Evolutionary conservation across 2,888 invertebrate genomes (phyloP).

Genomic region (Colletes collaris): DNA sequence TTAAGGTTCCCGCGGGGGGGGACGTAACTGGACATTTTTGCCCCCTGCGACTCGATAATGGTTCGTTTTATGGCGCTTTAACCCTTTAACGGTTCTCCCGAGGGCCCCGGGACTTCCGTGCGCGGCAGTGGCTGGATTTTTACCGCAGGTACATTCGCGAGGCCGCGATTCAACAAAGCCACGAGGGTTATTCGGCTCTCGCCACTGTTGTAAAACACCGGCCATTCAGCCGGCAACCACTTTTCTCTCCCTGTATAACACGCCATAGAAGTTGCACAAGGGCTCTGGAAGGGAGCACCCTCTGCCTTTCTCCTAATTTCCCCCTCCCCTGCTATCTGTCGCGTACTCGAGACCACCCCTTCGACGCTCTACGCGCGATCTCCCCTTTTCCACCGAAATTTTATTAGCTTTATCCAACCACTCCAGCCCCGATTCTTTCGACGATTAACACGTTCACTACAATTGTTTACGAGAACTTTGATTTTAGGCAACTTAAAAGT

Average conservation of each 20-base stretch:
- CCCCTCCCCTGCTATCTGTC: slow-evolving; percentile 3
- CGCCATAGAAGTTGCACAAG: slow-evolving; percentile 42
- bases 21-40: slow-evolving; percentile 60
- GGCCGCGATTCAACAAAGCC: slow-evolving; percentile 65
- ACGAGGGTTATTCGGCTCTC: slow-evolving; percentile 70
- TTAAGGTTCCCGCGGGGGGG: slow-evolving; percentile 28
- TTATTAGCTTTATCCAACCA: no score
- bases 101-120: background rate
- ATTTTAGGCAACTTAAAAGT: no score
- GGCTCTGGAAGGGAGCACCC: background rate
- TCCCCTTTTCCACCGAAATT: background rate
- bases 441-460: no score
- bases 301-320: slow-evolving; percentile 8
- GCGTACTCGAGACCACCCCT: slow-evolving; percentile 1
- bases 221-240: slow-evolving; percentile 73
- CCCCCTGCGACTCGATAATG: slow-evolving; percentile 52
- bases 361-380: background rate
- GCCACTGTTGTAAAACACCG: slow-evolving; percentile 78
- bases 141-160: slow-evolving; percentile 56
- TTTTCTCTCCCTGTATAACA: slow-evolving; percentile 69
- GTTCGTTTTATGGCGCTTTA: slow-evolving; percentile 66
- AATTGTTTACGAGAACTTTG: no score
- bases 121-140: slow-evolving; percentile 46
- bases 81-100: slow-evolving; percentile 60
- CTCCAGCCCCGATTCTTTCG: no score